Conservation (phyloP, 2,113 vertebrate species). For the Nothocercus julius region DNA sequence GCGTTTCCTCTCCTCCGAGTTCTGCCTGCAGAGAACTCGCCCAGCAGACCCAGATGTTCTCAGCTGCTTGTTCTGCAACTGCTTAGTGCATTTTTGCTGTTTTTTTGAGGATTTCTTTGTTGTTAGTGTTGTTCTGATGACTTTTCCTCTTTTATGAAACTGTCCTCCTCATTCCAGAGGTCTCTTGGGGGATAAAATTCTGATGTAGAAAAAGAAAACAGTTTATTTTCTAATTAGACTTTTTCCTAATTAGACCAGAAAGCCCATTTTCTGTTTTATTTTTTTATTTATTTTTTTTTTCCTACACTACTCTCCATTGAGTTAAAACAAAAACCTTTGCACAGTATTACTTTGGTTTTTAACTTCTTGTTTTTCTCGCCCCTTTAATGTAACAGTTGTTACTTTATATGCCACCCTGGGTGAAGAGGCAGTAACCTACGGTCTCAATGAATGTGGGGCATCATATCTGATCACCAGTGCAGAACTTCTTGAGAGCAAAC, state of each 20-base stretch:
- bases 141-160: neutral
- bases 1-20: neutral
- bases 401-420: slow-evolving; percentile 96
- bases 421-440: slow-evolving; percentile 90
- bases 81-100: neutral
- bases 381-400: slow-evolving; percentile 81
- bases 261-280: neutral
- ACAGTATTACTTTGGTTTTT: neutral
- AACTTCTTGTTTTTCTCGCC: neutral
- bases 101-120: neutral
- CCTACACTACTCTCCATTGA: neutral
- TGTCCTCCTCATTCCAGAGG: neutral
- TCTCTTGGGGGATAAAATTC: neutral
- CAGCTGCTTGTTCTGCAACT: neutral
- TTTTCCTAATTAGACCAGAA: neutral
- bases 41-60: neutral
- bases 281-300: neutral
- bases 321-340: neutral
- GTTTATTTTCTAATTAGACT: neutral
- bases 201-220: neutral
- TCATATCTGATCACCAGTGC: slow-evolving; percentile 90
- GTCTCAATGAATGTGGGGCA: slow-evolving; percentile 92
- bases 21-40: neutral
- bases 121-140: neutral
- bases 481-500: slow-evolving; percentile 91